phyloP scores from a whole-genome alignment of 1,140 invertebrate genomes.

The Phenacoccus solenopsis region DNA sequence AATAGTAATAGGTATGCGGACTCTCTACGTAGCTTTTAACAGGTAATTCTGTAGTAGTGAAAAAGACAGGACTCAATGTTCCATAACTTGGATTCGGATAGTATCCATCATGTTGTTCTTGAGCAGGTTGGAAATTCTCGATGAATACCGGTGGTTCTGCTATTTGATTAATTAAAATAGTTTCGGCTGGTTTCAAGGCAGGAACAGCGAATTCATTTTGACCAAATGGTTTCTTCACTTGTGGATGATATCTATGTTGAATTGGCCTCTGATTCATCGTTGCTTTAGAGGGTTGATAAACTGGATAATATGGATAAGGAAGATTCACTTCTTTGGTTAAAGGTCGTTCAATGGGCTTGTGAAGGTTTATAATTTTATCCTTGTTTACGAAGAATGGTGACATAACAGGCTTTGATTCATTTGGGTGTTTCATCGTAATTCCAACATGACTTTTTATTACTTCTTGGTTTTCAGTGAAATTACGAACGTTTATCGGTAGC shows the following conservation, averaged over 20 bases:
- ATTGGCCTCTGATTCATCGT: not conserved
- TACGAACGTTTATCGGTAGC: not conserved
- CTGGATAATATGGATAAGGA: not conserved
- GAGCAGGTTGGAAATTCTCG: not conserved
- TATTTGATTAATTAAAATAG: not conserved
- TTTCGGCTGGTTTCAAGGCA: not conserved
- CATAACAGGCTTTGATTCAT: not conserved
- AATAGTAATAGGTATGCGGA: not conserved
- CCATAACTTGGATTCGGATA: not conserved
- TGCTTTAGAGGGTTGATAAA: not conserved
- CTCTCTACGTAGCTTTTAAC: not conserved
- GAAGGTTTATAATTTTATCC: not conserved
- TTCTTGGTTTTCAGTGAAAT: not conserved
- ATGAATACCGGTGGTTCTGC: not conserved
- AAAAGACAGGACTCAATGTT: not conserved
- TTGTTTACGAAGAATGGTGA: no score
- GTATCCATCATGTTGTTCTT: not conserved
- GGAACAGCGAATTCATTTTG: not conserved
- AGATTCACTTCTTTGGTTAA: not conserved
- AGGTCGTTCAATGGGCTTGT: not conserved
- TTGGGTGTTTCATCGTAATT: no score
- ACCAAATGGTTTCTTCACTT: not conserved
- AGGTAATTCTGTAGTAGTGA: not conserved
- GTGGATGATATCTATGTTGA: not conserved
- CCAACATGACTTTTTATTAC: no score